Percentiles rank a stretch among this genome's conserved stretches.
Conservation (phyloP, 1,140 invertebrate genomes). For the Solenopsis fugax region DNA sequence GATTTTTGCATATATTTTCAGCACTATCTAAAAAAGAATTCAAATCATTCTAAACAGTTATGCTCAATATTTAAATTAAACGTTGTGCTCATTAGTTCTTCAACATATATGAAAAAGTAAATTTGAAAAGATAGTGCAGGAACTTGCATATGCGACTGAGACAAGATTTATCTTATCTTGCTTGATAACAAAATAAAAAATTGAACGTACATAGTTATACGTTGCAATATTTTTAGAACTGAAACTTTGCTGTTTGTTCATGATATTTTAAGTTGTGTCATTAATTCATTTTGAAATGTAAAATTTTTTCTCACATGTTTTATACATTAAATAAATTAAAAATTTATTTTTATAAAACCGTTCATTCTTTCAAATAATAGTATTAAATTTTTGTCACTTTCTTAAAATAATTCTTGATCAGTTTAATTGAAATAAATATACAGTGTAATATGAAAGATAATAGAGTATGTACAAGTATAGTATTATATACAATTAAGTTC, state of each 20-base stretch:
- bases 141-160: background rate
- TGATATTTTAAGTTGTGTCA: background rate
- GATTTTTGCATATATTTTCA: constrained; percentile 81
- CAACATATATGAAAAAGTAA: background rate
- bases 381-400: background rate
- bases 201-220: background rate
- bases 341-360: no score
- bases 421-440: background rate
- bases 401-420: background rate
- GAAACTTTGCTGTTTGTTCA: background rate
- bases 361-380: background rate
- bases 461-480: background rate
- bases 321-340: no score
- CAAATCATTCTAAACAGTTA: background rate
- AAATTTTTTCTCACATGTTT: background rate
- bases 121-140: background rate
- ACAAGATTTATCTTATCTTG: background rate
- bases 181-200: background rate
- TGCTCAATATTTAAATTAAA: background rate
- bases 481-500: background rate
- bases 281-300: background rate
- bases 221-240: background rate
- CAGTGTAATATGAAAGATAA: background rate
- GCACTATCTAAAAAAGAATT: constrained; percentile 74
- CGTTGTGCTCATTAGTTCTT: background rate